A percentile compares a stretch with the other conserved stretches of the same genome.
phyloP scores from a whole-genome alignment of 2,888 invertebrate genomes.

The Meloe dianella region DNA sequence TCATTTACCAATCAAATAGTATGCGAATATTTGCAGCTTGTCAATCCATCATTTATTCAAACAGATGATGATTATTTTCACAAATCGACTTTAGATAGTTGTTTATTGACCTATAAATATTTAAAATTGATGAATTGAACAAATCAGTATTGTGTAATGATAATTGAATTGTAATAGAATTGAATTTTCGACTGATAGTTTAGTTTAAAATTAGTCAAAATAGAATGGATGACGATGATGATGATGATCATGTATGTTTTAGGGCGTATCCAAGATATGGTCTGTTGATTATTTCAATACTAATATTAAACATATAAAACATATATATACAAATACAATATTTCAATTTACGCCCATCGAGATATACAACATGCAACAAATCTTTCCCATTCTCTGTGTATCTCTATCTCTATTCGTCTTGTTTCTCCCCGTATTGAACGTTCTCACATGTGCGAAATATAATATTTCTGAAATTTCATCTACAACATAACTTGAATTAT shows the following conservation, averaged over 20 bases:
- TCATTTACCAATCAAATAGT: too few relatives aligned
- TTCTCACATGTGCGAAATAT: not conserved
- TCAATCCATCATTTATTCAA: too few relatives aligned
- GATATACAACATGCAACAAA: not conserved
- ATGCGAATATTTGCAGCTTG: too few relatives aligned
- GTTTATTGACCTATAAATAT: not conserved
- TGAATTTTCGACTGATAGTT: not conserved
- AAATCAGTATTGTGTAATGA: not conserved
- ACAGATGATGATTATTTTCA: too few relatives aligned
- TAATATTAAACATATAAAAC: not conserved
- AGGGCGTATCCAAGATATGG: constrained; percentile 1
- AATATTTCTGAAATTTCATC: not conserved
- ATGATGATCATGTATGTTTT: too few relatives aligned
- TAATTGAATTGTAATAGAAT: not conserved
- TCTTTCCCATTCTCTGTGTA: not conserved
- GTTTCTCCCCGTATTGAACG: not conserved
- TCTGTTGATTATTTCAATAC: constrained; percentile 1
- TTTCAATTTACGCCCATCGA: constrained; percentile 7
- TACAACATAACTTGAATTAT: not conserved
- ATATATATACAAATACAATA: not conserved
- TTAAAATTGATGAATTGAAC: not conserved
- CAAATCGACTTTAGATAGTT: not conserved
- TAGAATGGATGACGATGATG: not conserved
- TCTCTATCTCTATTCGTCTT: not conserved
- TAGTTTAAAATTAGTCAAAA: not conserved